These are phyloP conservation scores for Pachypanchax playfairii DNA, from an alignment of 2,113 vertebrate species.

Conservation along the genomic window DNA sequence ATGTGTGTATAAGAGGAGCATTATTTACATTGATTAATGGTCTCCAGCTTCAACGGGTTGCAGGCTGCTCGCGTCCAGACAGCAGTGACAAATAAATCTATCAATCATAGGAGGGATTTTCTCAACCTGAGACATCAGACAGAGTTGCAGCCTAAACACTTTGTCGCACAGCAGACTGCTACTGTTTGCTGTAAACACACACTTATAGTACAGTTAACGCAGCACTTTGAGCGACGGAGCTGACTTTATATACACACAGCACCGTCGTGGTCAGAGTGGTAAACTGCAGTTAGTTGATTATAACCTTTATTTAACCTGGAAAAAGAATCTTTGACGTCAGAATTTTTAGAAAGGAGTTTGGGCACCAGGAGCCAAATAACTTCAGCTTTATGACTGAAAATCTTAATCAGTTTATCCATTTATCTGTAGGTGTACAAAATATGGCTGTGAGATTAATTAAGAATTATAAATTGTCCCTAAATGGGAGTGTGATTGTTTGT, in stretches of 20 bases:
- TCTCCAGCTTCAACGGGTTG: constrained; percentile 47
- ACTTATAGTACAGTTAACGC: constrained; percentile 49
- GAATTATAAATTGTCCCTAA: too few species aligned
- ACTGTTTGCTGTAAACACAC: constrained; percentile 43
- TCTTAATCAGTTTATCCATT: too few species aligned
- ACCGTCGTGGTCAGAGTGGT: not conserved
- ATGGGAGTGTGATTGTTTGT: too few species aligned
- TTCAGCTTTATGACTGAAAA: too few species aligned
- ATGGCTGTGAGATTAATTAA: too few species aligned
- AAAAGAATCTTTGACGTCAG: too few species aligned
- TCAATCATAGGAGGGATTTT: constrained; percentile 77
- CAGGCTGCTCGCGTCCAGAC: constrained; percentile 67
- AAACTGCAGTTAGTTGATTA: not conserved
- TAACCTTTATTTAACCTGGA: not conserved
- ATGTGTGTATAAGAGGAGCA: constrained; percentile 72
- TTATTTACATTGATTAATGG: constrained; percentile 82
- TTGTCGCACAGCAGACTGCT: constrained; percentile 51
- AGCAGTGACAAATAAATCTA: constrained; percentile 81
- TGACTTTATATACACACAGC: not conserved
- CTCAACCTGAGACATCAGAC: constrained; percentile 76
- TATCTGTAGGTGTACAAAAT: too few species aligned
- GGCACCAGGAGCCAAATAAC: too few species aligned
- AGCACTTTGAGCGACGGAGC: constrained; percentile 47
- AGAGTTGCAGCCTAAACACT: constrained; percentile 77
- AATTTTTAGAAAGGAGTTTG: too few species aligned